Percentiles rank a stretch among this genome's conserved stretches.
These are phyloP conservation scores for Pyrgus malvae DNA, from an alignment of 2,888 invertebrate genomes.

Conservation along the genomic window DNA sequence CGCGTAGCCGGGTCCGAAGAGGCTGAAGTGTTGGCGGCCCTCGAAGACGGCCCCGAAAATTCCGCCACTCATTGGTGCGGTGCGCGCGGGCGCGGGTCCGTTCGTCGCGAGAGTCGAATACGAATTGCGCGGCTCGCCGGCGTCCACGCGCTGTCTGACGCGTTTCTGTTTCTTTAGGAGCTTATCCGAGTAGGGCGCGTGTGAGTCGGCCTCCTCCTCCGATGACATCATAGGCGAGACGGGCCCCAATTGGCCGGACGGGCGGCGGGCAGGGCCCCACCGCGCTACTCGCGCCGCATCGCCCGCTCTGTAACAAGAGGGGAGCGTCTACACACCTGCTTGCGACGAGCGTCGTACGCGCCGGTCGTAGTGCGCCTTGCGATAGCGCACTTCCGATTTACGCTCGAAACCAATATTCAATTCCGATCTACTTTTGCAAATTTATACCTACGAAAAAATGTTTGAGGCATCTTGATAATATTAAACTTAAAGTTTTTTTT, in stretches of 20 bases:
- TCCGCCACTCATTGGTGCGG: conserved; percentile 92
- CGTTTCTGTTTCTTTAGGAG: conserved; percentile 96
- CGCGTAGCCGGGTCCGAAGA: conserved; percentile 92
- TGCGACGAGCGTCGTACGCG: conserved; percentile 45
- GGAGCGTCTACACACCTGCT: conserved; percentile 75
- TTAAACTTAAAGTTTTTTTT: too few relatives aligned
- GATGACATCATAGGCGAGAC: conserved; percentile 96
- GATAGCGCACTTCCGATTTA: conserved; percentile 10
- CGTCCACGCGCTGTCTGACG: conserved; percentile 97
- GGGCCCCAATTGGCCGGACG: conserved; percentile 90
- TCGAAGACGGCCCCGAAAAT: conserved; percentile 94
- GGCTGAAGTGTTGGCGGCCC: conserved; percentile 90
- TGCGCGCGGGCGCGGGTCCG: conserved; percentile 81
- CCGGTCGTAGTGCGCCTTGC: conserved; percentile 29
- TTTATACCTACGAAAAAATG: too few relatives aligned
- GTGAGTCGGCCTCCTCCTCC: conserved; percentile 97
- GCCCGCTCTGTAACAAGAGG: conserved; percentile 77
- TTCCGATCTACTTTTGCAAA: too few relatives aligned
- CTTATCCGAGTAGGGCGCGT: conserved; percentile 96
- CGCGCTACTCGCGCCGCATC: conserved; percentile 77
- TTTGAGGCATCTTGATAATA: too few relatives aligned
- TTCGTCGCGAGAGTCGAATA: conserved; percentile 85
- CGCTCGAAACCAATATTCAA: too few relatives aligned
- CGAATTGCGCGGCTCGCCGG: conserved; percentile 96
- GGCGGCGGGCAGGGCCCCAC: conserved; percentile 82